Conservation (phyloP, 2,113 vertebrate species). For the Silurus meridionalis region DNA sequence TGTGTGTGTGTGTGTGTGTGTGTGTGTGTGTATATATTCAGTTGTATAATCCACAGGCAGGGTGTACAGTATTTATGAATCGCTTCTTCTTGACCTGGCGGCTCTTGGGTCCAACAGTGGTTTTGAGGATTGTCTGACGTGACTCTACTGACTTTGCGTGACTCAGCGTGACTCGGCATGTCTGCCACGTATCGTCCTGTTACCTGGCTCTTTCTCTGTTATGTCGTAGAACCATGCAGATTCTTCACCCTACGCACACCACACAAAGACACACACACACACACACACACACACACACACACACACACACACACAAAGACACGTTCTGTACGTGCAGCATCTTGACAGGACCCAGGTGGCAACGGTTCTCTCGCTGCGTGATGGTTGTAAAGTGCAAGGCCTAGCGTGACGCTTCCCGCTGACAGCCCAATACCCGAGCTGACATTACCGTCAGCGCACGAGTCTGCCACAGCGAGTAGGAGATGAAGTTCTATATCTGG, state of each 20-base stretch:
- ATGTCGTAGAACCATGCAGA: slow-evolving; percentile 6
- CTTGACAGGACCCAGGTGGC: slow-evolving; percentile 38
- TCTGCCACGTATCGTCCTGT: slow-evolving; percentile 5
- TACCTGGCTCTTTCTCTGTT: neutral
- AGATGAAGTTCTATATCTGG: neutral
- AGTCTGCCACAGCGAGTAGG: neutral
- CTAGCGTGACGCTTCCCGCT: slow-evolving; percentile 14
- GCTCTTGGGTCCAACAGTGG: neutral
- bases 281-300: neutral
- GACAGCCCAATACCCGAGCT: slow-evolving; percentile 7
- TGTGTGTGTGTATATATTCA: neutral
- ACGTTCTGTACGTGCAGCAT: slow-evolving; percentile 3
- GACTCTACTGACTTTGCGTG: neutral
- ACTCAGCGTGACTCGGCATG: neutral
- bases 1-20: no score
- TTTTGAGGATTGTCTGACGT: neutral
- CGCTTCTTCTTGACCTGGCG: neutral
- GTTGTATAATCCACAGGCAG: neutral
- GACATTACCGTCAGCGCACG: slow-evolving; percentile 9
- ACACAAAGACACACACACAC: neutral
- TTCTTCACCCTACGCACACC: slow-evolving; percentile 31
- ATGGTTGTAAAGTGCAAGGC: slow-evolving; percentile 26
- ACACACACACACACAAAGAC: neutral
- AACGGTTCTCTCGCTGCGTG: neutral
- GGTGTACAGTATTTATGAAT: neutral